phyloP scores from a whole-genome alignment of 2,888 invertebrate genomes.

The Agapostemon virescens region DNA sequence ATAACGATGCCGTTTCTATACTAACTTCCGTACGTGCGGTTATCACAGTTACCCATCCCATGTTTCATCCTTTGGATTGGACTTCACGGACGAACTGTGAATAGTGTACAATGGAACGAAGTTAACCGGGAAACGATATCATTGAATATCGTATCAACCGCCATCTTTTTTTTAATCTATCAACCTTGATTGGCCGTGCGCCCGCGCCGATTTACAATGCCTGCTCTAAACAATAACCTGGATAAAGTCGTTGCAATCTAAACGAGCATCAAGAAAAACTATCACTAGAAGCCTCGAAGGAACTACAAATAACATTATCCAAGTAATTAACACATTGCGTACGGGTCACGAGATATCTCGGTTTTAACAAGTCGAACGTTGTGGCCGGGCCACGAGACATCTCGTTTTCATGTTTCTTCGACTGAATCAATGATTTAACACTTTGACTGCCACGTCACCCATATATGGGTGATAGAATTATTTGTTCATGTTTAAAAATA shows the following conservation, averaged over 20 bases:
- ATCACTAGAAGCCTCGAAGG: too few relatives aligned
- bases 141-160: background rate
- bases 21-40: constrained; percentile 48
- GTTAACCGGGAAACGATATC: background rate
- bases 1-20: constrained; percentile 52
- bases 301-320: too few relatives aligned
- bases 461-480: too few relatives aligned
- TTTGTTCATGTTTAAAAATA: too few relatives aligned
- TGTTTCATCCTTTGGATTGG: constrained; percentile 30
- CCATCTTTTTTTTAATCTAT: background rate
- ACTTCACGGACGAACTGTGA: constrained; percentile 26
- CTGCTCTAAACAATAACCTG: too few relatives aligned
- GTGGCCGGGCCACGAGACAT: too few relatives aligned
- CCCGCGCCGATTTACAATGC: background rate
- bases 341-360: too few relatives aligned
- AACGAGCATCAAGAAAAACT: background rate
- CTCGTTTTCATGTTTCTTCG: too few relatives aligned
- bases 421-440: too few relatives aligned
- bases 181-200: background rate
- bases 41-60: constrained; percentile 39
- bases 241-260: background rate
- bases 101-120: constrained; percentile 22
- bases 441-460: too few relatives aligned
- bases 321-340: too few relatives aligned
- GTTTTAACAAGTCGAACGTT: too few relatives aligned